These are phyloP conservation scores for Zosterops hypoxanthus DNA, from an alignment of 2,113 vertebrate species.

Conservation along the genomic window DNA sequence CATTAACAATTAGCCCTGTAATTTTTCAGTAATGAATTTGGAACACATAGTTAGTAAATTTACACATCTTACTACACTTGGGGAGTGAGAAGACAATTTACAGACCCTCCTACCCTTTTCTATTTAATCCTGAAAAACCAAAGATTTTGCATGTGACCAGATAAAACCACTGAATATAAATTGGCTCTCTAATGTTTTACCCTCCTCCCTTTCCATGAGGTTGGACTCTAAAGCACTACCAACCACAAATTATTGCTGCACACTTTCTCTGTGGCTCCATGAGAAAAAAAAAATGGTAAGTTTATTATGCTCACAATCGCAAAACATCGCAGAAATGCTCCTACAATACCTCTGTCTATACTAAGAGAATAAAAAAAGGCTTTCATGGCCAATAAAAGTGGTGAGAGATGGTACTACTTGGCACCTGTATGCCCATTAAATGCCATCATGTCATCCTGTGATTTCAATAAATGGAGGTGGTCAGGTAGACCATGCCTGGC, in stretches of 20 bases:
- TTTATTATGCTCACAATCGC: rapidly evolving
- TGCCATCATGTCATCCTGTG: background rate
- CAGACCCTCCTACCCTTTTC: background rate
- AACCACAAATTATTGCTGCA: background rate
- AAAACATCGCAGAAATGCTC: background rate
- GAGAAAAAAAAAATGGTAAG: background rate
- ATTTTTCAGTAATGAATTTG: background rate
- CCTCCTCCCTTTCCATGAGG: background rate
- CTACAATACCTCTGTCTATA: background rate
- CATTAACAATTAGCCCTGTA: background rate
- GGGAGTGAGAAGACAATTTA: background rate
- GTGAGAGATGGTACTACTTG: rapidly evolving
- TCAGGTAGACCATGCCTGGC: background rate
- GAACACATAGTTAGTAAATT: background rate
- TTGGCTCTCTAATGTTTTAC: background rate
- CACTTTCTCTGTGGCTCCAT: background rate
- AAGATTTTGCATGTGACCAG: background rate
- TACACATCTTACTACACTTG: background rate
- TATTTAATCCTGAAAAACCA: background rate
- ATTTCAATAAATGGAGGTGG: background rate
- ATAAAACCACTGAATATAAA: background rate
- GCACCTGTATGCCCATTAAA: background rate
- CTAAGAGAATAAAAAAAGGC: background rate
- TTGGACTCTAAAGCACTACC: background rate
- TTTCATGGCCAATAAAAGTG: background rate